Percentiles rank a stretch among this genome's conserved stretches.
Evolutionary conservation across 1,140 invertebrate species (phyloP).

Genomic region (Scylla paramamosain): DNA sequence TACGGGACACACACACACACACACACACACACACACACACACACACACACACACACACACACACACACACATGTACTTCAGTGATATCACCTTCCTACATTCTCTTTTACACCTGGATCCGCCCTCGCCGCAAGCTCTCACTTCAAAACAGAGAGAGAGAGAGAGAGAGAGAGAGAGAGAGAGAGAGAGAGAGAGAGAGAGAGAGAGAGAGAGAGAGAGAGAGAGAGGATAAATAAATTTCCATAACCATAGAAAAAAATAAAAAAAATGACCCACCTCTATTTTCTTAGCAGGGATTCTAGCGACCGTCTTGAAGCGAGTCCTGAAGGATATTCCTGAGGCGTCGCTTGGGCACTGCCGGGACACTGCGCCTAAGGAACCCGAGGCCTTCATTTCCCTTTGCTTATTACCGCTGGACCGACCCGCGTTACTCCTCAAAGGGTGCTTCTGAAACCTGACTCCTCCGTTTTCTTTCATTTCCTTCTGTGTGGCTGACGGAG

Average conservation of each 20-base stretch:
- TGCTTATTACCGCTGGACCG: neutral
- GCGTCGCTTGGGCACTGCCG: neutral
- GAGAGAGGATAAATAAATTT: neutral
- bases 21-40: neutral
- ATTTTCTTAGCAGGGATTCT: neutral
- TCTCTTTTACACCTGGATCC: neutral
- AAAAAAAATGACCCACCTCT: neutral
- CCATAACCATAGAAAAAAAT: neutral
- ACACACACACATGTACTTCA: neutral
- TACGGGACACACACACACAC: neutral
- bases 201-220: neutral
- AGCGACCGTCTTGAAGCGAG: neutral
- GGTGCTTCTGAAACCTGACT: neutral
- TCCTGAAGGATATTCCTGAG: neutral
- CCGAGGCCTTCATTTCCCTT: neutral
- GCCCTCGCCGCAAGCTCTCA: neutral
- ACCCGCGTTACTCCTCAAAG: neutral
- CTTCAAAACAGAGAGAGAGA: slow-evolving; percentile 28
- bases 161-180: slow-evolving; percentile 46
- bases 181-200: slow-evolving; percentile 54
- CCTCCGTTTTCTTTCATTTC: neutral
- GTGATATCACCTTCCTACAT: no score
- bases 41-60: no score
- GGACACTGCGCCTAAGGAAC: neutral
- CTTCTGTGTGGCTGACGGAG: neutral